These are phyloP conservation scores for Vulpes lagopus DNA, from an alignment of 2,113 vertebrate species.

Conservation along the genomic window DNA sequence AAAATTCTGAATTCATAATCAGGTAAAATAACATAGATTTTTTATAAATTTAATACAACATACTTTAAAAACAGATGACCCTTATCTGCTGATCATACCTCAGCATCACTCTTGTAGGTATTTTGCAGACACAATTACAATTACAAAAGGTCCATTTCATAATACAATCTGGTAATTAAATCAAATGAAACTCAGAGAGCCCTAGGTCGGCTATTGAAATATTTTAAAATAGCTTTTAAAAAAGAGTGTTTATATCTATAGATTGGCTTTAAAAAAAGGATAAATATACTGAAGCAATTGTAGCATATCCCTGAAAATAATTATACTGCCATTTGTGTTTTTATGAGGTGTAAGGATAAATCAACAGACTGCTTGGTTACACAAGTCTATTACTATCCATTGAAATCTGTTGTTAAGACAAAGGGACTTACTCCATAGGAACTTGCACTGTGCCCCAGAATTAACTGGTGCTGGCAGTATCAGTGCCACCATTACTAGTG, in stretches of 20 bases:
- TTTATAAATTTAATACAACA: conserved; percentile 88
- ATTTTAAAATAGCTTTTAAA: conserved; percentile 70
- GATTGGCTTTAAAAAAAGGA: conserved; percentile 79
- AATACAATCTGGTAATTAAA: conserved; percentile 81
- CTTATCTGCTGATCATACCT: conserved; percentile 83
- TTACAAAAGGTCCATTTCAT: conserved; percentile 84
- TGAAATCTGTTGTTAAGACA: conserved; percentile 69
- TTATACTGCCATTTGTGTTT: conserved; percentile 72
- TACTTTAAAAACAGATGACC: conserved; percentile 84
- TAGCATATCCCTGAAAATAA: conserved; percentile 81
- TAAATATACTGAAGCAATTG: conserved; percentile 77
- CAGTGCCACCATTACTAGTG: background rate
- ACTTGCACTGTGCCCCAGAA: background rate
- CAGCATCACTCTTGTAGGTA: conserved; percentile 82
- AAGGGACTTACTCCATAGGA: conserved; percentile 18
- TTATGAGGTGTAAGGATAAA: conserved; percentile 64
- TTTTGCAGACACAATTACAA: conserved; percentile 85
- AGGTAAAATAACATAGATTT: conserved; percentile 85
- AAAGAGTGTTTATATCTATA: conserved; percentile 55
- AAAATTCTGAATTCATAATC: conserved; percentile 82
- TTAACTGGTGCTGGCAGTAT: conserved; percentile 51
- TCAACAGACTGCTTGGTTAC: conserved; percentile 67
- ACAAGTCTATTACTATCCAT: conserved; percentile 58
- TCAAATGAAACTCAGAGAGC: conserved; percentile 78
- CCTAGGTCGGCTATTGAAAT: conserved; percentile 78